phyloP scores from a whole-genome alignment of 1,140 invertebrate genomes.

The Amyelois transitella region DNA sequence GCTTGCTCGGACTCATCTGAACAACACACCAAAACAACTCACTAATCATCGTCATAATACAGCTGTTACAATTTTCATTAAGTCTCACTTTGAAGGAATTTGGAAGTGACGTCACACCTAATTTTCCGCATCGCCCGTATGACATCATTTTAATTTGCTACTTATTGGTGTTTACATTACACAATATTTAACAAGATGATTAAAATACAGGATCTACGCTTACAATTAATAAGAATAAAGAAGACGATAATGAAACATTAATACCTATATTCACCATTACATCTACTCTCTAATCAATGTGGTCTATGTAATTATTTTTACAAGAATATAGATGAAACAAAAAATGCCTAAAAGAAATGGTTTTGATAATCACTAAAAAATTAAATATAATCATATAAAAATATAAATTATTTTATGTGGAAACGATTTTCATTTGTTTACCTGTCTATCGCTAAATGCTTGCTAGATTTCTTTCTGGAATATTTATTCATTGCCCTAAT shows the following conservation, averaged over 20 bases:
- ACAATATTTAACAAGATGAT: too few relatives aligned
- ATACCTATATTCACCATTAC: not conserved
- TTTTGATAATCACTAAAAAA: too few relatives aligned
- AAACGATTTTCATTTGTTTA: conserved; percentile 7
- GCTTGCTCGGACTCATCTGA: conserved; percentile 58
- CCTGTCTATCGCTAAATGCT: conserved; percentile 48
- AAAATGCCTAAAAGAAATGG: too few relatives aligned
- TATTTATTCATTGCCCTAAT: conserved; percentile 63
- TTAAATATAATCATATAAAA: conserved; percentile 3
- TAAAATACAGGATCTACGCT: not conserved
- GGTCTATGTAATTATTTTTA: too few relatives aligned
- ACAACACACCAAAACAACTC: conserved; percentile 15
- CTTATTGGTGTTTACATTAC: not conserved
- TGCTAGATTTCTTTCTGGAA: conserved; percentile 48
- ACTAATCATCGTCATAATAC: not conserved
- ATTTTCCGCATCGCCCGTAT: not conserved
- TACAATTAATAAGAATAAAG: not conserved
- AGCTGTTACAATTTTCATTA: not conserved
- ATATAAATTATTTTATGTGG: not conserved
- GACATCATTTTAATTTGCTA: not conserved
- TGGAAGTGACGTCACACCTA: not conserved
- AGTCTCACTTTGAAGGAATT: not conserved
- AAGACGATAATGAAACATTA: not conserved
- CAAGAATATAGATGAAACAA: too few relatives aligned
- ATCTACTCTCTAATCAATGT: too few relatives aligned